Percentiles rank a stretch among this genome's conserved stretches.
Evolutionary conservation across 2,797 vertebrate genomes (phyloP).

Genomic region (Gorsachius magnificus): DNA sequence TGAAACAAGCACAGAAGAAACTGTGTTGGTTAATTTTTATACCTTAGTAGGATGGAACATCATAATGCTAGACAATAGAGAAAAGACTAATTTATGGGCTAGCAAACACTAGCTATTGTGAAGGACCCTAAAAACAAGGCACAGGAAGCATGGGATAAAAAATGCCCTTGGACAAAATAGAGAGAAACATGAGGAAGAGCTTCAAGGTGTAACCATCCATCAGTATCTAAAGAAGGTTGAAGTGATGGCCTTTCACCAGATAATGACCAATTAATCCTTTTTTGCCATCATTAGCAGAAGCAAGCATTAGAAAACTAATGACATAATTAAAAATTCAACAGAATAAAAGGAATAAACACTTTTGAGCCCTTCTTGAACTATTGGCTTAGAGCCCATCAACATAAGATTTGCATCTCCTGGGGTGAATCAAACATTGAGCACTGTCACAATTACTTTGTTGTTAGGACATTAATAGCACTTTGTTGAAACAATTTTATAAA

Average conservation of each 20-base stretch:
- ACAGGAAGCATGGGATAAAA: not conserved
- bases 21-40: not conserved
- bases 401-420: not conserved
- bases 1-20: constrained; percentile 3
- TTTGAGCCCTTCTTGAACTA: not conserved
- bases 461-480: not conserved
- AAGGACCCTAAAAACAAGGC: not conserved
- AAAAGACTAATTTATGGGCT: not conserved
- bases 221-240: not conserved
- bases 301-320: constrained; percentile 8
- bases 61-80: not conserved
- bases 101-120: not conserved
- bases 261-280: not conserved
- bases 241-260: not conserved
- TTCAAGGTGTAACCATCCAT: not conserved
- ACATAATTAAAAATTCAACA: not conserved
- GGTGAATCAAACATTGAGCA: not conserved
- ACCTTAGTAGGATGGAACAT: not conserved
- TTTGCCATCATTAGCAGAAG: not conserved
- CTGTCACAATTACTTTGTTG: not conserved
- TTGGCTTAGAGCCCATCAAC: not conserved
- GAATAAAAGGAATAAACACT: not conserved
- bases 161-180: not conserved
- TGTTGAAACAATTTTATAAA: not conserved
- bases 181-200: not conserved